phyloP scores from a whole-genome alignment of 2,113 vertebrate species.

The Forbesichthys papilliferus region DNA sequence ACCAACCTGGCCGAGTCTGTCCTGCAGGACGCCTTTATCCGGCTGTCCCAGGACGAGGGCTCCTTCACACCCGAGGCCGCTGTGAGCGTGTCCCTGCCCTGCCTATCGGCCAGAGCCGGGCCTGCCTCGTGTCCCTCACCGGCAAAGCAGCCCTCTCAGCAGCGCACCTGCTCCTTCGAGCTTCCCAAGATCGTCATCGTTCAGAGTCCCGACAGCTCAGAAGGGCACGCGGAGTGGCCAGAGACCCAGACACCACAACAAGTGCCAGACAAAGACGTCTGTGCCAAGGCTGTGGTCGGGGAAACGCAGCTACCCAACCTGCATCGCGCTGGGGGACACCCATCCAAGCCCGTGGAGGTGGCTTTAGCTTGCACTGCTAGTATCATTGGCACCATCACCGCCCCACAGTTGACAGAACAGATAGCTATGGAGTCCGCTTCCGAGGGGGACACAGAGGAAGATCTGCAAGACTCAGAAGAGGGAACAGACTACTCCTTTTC shows the following conservation, averaged over 20 bases:
- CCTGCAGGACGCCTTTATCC: slow-evolving; percentile 93
- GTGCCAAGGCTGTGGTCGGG: slow-evolving; percentile 37
- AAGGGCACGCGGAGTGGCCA: slow-evolving; percentile 80
- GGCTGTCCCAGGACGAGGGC: slow-evolving; percentile 86
- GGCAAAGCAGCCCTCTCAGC: slow-evolving; percentile 57
- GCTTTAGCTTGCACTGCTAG: slow-evolving; percentile 90
- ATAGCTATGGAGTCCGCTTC: slow-evolving; percentile 74
- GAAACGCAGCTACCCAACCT: slow-evolving; percentile 21
- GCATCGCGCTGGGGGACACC: slow-evolving; percentile 35
- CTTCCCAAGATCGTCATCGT: slow-evolving; percentile 96
- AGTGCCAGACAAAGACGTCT: slow-evolving; percentile 61
- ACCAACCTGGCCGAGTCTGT: slow-evolving; percentile 93
- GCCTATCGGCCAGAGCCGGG: slow-evolving; percentile 12
- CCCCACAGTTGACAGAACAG: slow-evolving; percentile 84
- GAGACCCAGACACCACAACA: slow-evolving; percentile 65
- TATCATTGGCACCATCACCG: slow-evolving; percentile 91
- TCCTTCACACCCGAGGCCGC: slow-evolving; percentile 79
- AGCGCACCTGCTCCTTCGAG: slow-evolving; percentile 84
- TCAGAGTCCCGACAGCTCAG: slow-evolving; percentile 90
- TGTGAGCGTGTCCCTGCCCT: slow-evolving; percentile 72
- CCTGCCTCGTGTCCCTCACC: slow-evolving; percentile 40
- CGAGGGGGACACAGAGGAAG: slow-evolving; percentile 53
- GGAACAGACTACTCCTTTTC: slow-evolving; percentile 81
- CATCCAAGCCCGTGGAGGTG: slow-evolving; percentile 84
- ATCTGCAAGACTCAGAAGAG: slow-evolving; percentile 41